Base-by-base conservation (phyloP, 2,797 vertebrate genomes). In the Micromesistius poutassou region DNA sequence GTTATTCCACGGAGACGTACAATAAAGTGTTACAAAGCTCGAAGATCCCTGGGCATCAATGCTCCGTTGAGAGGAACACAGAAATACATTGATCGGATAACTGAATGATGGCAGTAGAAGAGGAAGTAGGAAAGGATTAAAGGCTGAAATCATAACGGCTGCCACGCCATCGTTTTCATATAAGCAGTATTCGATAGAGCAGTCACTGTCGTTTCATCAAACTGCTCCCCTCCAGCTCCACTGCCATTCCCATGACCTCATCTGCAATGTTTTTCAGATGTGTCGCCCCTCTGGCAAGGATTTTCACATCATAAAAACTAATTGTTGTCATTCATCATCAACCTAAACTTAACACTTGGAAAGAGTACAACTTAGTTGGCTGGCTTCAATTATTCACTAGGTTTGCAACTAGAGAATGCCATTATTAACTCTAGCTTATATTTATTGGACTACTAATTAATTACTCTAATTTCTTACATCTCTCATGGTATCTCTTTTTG, bases 91-190 rank as follows among this genome's bases (percentile, higher is more conserved):
- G 6, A 62, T 62, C n/a, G 19, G 46, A 50, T 50, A 22, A 50
- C 4, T 50, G 14, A 14, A 50, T 50, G 55, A 42, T 28, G 75
- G 9, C 68, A 33, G 71, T 5, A 42, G 14, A 28, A 35, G 33
- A n/a, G 76, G 9, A 72, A 33, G 71, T 5, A 55, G 14, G 22
- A 35, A 33, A n/a, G 35, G 36, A 25, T 73, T 66, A 79, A 68
- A 3, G 19, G 9, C 72, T 50, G 38, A 80, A 50, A 40, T 77
- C 66, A 50, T n/a, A 35, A 33, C 13, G 62, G 25, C n/a, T 68
- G 25, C 8, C 25, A 28, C 62, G 28, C 2, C 22, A 62, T 22
- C 10, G 9, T 68, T 62, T 62, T 68, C 25, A 68, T 68, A 68
- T 28, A 28, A 68, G 62, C 62, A 10, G n/a, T 25, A 68, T 68